phyloP scores from a whole-genome alignment of 2,888 invertebrate genomes.

The Sinhomidia bicolor region DNA sequence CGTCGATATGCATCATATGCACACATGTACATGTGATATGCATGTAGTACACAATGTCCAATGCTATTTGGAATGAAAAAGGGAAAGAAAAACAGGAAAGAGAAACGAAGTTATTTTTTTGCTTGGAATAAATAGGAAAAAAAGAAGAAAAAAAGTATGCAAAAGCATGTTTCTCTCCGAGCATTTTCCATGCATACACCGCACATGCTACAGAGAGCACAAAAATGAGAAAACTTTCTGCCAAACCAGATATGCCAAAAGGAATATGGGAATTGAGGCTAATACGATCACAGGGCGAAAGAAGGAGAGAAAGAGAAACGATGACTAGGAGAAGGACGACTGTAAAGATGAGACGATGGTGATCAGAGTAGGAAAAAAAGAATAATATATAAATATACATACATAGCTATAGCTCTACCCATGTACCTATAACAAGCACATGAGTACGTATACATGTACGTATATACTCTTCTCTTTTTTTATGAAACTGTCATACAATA shows the following conservation, averaged over 20 bases:
- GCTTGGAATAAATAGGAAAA: not conserved
- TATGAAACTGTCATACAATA: no score
- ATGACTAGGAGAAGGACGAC: not conserved
- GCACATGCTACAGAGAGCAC: constrained; percentile 7
- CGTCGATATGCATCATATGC: no score
- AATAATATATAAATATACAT: no score
- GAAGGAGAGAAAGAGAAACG: not conserved
- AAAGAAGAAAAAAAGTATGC: not conserved
- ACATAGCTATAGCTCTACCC: no score
- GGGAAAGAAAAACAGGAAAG: not conserved
- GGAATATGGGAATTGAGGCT: constrained; percentile 43
- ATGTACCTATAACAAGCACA: no score
- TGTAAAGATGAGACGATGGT: constrained; percentile 6
- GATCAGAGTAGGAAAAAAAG: no score
- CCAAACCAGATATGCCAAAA: constrained; percentile 35
- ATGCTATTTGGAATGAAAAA: not conserved
- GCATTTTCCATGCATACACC: not conserved
- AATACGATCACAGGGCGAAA: constrained; percentile 12
- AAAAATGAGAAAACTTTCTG: constrained; percentile 41
- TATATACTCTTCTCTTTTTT: no score
- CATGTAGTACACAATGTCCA: no score
- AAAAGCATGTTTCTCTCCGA: not conserved
- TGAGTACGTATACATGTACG: no score
- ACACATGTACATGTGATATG: no score
- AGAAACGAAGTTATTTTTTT: not conserved